These are phyloP conservation scores for Sebastes diploproa DNA, from an alignment of 2,797 vertebrate species.

Conservation along the genomic window DNA sequence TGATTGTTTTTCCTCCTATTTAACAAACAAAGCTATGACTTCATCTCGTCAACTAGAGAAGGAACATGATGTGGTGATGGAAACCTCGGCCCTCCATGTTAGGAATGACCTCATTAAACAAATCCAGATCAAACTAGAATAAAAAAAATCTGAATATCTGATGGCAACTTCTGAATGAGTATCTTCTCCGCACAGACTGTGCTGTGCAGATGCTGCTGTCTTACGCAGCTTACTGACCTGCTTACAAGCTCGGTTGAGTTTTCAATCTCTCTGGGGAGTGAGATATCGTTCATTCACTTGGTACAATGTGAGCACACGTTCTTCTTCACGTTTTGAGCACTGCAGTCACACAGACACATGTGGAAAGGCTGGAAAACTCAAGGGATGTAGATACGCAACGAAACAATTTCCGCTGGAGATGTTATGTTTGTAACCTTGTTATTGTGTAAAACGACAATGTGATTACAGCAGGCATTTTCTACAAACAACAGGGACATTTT, in stretches of 20 bases:
- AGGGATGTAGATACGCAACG: not conserved
- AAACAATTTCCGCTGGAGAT: not conserved
- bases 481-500: constrained; percentile 9
- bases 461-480: constrained; percentile 4
- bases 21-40: not conserved
- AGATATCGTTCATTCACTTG: constrained; percentile 32
- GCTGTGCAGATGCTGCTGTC: constrained; percentile 11
- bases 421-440: not conserved
- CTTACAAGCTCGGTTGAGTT: constrained; percentile 38
- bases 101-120: not conserved
- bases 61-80: not conserved
- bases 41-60: not conserved
- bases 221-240: constrained; percentile 49
- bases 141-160: not conserved
- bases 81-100: not conserved
- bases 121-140: constrained; percentile 2
- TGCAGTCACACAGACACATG: not conserved
- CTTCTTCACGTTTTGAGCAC: not conserved
- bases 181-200: not conserved
- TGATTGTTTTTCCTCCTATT: not conserved
- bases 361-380: not conserved
- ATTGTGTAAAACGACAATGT: constrained; percentile 2
- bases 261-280: constrained; percentile 23
- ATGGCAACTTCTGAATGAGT: constrained; percentile 3
- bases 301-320: not conserved